Evolutionary conservation across 2,797 vertebrate species (phyloP), one percentile per base, ranked within the genome.

Genomic region (Nyctibius grandis): DNA sequence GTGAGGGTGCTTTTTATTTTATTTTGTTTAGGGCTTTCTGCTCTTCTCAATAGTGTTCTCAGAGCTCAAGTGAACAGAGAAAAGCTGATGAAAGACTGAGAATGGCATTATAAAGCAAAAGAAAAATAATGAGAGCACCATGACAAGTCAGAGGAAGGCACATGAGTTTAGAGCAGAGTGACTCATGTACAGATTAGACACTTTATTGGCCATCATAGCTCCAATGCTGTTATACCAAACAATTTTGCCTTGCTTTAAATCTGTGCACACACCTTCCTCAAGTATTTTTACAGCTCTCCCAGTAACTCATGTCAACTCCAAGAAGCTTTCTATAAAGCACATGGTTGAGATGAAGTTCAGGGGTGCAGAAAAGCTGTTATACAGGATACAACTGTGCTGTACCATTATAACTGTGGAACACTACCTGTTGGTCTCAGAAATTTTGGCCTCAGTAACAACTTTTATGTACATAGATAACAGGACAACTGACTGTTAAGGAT

Each of bases 201-300:
- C 19, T 64, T 88, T 20, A 81, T 12, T 50, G 33, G 54, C 53
- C 42, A 72, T 28, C 31, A 40, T 5, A 63, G 60, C 13, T 82
- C 67, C 68, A 82, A 63, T 18, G n/a, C 45, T 89, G 48, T 73
- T 63, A 89, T 2, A 82, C 51, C 44, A 84, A 92, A 65, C 18
- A 28, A 63, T 48, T 87, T 82, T 67, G 36, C 38, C 59, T 85
- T 94, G 56, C 56, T 83, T 91, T 85, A 76, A 85, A 89, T 85
- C 75, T 82, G 31, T 9, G 15, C 69, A 84, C 93, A 95, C 91
- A 93, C 72, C 75, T 95, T 85, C 54, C 78, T 85, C 84, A 95
- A 87, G 60, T 76, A 93, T 74, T 89, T 94, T 94, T 77, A 94
- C 68, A 93, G 60, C 33, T 82, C 59, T 92, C 54, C 53, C 60